Base-by-base conservation (phyloP, 2,888 invertebrate genomes). In the Heliconius erato region DNA sequence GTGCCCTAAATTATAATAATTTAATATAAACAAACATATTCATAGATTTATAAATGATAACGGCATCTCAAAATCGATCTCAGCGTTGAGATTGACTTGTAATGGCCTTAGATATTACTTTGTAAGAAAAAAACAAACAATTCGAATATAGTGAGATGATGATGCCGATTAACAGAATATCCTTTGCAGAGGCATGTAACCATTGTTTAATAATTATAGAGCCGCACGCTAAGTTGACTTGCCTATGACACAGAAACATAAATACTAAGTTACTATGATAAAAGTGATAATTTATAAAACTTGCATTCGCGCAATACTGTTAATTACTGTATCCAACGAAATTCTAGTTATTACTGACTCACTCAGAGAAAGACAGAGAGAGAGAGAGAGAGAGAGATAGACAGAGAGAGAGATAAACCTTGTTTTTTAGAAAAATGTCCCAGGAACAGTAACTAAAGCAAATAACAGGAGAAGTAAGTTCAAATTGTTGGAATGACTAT, bases 201-300 rank as follows among this genome's bases (percentile, higher is more conserved):
- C 44, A 72, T 72, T 72, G 72, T 49, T 49, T n/a, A 26, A 40
- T 49, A 72, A 72, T 71, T 71, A 72, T 28, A 19, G 5, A 72
- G 44, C 26, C 44, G 16, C 44, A 72, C 44, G 44, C 44, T 72
- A 72, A 19, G 7, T 72, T 72, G 72, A 71, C n/a, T 71, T n/a
- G 44, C 3, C 40, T 71, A 44, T 44, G 71, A 72, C 72, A 72
- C 3, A 72, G 26, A 26, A 72, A 44, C 44, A 72, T 71, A 28
- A 71, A 71, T 40, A 71, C 9, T 71, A 72, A 72, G 49, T 26
- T 54, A 54, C 54, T 23, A 54, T 23, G 54, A 6, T 71, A 71
- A 26, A 71, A 71, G n/a, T 26, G 14, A 71, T 16, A 0, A 26
- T 44, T 44, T 26, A n/a, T 44, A 49, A 26, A 14, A 26, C 3